Evolutionary conservation across 2,888 invertebrate genomes (phyloP), one percentile per base, ranked within the genome.

Genomic region (Noctuana brunneofusca): DNA sequence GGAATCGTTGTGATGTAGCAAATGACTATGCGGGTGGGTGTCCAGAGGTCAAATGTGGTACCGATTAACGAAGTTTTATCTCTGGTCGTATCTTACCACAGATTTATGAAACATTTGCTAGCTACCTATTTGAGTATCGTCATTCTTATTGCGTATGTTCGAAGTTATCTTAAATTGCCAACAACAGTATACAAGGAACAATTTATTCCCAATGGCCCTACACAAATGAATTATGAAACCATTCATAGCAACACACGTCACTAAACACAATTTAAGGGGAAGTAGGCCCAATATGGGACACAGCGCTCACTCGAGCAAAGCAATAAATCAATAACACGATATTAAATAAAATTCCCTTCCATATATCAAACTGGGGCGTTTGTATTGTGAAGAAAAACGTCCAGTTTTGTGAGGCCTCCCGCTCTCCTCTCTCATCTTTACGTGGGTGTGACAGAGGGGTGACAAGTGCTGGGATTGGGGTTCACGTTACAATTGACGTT

Each of bases 241-340:
- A 76, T 76, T 76, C 77, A 77, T 73, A 73, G 64, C 72, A 63
- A 68, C 68, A 68, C 63, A 78, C 76, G 75, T 79, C 80, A 75
- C 80, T 78, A 80, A 80, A 81, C 80, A 83, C 74, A 71, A 75
- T 77, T 76, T 78, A 74, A 74, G 78, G 77, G 79, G 76, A 76
- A 73, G 75, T 68, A 68, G 73, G 73, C 70, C 67, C 72, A 76
- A 77, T 75, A 76, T 75, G 81, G 76, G 70, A 68, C 72, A 69
- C 64, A 63, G 68, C 64, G 66, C 65, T 67, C 69, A 75, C 74
- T 71, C 73, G 68, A 75, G 73, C 72, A 73, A 64, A 74, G 75
- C 78, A 72, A 88, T 88, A 89, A 88, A 88, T 89, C 88, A 87
- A 88, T 88, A 86, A 79, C 75, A 75, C 78, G 78, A 85, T 89